A percentile compares a stretch with the other conserved stretches of the same genome.
Evolutionary conservation across 2,113 vertebrate species (phyloP).

Genomic region (Bubo blakistoni): DNA sequence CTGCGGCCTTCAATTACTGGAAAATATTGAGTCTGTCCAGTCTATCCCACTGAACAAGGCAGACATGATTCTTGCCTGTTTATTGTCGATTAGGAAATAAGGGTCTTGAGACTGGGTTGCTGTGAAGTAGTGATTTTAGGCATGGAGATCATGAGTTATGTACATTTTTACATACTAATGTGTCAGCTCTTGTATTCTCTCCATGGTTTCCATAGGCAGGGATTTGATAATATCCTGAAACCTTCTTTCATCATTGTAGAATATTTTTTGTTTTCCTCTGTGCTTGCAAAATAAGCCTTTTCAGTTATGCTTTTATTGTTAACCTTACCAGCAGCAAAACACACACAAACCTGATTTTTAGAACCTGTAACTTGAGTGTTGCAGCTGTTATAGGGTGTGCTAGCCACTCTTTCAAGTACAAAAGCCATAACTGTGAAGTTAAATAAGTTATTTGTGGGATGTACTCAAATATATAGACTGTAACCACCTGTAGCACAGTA

Average conservation of each 20-base stretch:
- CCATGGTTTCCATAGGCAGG: background rate
- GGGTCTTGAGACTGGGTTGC: background rate
- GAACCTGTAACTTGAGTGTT: background rate
- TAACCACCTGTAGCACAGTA: background rate
- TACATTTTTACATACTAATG: background rate
- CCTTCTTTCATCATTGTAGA: background rate
- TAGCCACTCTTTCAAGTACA: background rate
- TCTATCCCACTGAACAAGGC: background rate
- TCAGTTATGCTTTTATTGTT: background rate
- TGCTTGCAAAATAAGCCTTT: background rate
- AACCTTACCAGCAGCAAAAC: background rate
- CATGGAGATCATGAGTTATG: background rate
- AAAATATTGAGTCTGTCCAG: background rate
- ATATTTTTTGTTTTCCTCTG: background rate
- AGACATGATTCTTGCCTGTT: background rate
- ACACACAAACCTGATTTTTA: background rate
- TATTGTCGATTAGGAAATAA: background rate
- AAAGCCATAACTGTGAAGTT: background rate
- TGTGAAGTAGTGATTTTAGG: background rate
- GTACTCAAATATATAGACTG: background rate
- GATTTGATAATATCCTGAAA: background rate
- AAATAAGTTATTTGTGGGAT: background rate
- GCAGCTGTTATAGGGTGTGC: background rate
- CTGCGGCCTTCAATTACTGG: background rate
- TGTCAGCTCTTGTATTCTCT: background rate